Evolutionary conservation across 2,113 vertebrate species (phyloP), one percentile per base, ranked within the genome.

Genomic region (Hippocampus abdominalis): DNA sequence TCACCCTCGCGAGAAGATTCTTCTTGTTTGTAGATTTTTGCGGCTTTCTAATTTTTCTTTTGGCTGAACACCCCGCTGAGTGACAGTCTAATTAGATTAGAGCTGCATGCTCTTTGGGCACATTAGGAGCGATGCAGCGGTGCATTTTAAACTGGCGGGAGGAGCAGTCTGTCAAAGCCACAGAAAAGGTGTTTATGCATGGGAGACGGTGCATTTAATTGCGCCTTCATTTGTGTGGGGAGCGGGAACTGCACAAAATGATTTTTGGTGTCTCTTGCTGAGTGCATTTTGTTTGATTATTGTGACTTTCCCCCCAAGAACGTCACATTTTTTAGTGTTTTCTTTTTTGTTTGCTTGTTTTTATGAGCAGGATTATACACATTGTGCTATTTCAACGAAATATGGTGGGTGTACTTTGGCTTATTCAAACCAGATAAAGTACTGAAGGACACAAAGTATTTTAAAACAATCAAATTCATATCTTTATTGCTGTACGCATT

Each of bases 81-180:
- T 91, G 89, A 90, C 89, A 91, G 82, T 87, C 81, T 91, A 93
- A 93, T 93, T 91, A 92, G 91, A 93, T 93, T 91, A 92, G 83
- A 78, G 78, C 80, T 87, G 76, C 84, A 84, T 89, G 89, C 89
- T 91, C 90, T 91, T 89, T 88, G 87, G 88, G 89, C 88, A 88
- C 87, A 91, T 92, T 91, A 91, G 87, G 78, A 85, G 83, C 80
- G 86, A 84, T 71, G 75, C 25, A 27, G 57, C 57, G 49, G 74
- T 48, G 79, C 87, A 85, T 92, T 81, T 89, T 88, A 87, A 88
- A 88, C 86, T 85, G 76, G 81, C 66, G 74, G 87, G 83, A 79
- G 81, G 81, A 86, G 84, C 73, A 78, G 66, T 67, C 80, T 83
- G 81, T 88, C 87, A 87, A 81, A 79, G 75, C 67, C 78, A 77